Evolutionary conservation across 2,113 vertebrate genomes (phyloP).

Genomic region (Lamprologus ornatipinnis): DNA sequence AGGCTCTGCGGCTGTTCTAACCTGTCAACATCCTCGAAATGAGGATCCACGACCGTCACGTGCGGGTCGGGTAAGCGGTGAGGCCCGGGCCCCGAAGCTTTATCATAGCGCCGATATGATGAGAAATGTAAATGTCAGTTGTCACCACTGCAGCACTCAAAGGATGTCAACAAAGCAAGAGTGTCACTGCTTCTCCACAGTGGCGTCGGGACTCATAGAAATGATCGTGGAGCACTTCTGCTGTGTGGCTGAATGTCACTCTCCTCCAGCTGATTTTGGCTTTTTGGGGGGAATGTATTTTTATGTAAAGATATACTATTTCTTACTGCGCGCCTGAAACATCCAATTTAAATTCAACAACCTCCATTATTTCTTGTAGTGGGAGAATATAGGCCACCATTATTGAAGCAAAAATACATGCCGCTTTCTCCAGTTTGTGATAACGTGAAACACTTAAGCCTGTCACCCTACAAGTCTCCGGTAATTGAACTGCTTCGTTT

Average conservation of each 20-base stretch:
- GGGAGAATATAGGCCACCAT: conserved; percentile 27
- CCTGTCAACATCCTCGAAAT: not conserved
- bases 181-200: not conserved
- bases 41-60: not conserved
- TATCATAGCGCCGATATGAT: not conserved
- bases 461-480: conserved; percentile 37
- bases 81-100: not conserved
- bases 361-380: conserved; percentile 31
- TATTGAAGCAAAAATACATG: conserved; percentile 48
- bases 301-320: conserved; percentile 8
- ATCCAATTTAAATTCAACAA: conserved; percentile 41
- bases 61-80: not conserved
- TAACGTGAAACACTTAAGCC: conserved; percentile 43
- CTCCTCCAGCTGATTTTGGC: not conserved
- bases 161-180: conserved; percentile 2
- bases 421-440: conserved; percentile 36
- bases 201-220: not conserved
- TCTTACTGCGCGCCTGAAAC: conserved; percentile 1
- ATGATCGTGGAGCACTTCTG: not conserved
- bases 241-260: conserved; percentile 5
- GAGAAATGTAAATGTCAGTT: conserved; percentile 6
- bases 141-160: not conserved
- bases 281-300: not conserved
- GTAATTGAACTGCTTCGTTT: conserved; percentile 55
- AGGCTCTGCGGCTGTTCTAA: not conserved